A percentile compares a stretch with the other conserved stretches of the same genome.
Conservation (phyloP, 2,113 vertebrate genomes). For the Rhinoptilus africanus region DNA sequence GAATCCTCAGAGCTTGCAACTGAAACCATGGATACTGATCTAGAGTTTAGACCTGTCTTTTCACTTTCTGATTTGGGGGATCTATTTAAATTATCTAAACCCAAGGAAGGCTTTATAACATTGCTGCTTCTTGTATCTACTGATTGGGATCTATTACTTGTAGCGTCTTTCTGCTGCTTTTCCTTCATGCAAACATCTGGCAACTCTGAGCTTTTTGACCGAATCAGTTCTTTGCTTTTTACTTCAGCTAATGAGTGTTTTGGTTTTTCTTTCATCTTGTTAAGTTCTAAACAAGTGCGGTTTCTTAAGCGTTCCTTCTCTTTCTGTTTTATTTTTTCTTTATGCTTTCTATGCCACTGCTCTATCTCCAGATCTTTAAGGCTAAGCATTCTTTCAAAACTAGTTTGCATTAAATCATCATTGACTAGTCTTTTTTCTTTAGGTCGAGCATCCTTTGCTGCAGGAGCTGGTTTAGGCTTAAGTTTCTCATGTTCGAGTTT, state of each 20-base stretch:
- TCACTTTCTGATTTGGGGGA: slow-evolving; percentile 90
- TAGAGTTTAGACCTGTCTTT: slow-evolving; percentile 83
- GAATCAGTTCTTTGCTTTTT: slow-evolving; percentile 85
- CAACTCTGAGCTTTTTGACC: slow-evolving; percentile 91
- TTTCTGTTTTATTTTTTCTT: slow-evolving; percentile 99
- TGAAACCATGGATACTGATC: slow-evolving; percentile 90
- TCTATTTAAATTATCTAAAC: slow-evolving; percentile 82
- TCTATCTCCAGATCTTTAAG: slow-evolving; percentile 97
- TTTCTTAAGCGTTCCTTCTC: slow-evolving; percentile 92
- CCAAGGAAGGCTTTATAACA: slow-evolving; percentile 72
- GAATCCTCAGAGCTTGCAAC: slow-evolving; percentile 95
- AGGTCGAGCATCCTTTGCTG: slow-evolving; percentile 84
- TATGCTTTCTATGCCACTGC: slow-evolving; percentile 96
- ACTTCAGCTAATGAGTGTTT: slow-evolving; percentile 74
- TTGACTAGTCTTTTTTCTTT: slow-evolving; percentile 97
- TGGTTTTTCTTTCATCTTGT: slow-evolving; percentile 83
- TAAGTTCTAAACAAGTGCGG: slow-evolving; percentile 80
- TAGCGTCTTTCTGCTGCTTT: slow-evolving; percentile 81
- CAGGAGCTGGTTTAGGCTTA: slow-evolving; percentile 81
- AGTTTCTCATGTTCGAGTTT: slow-evolving; percentile 81
- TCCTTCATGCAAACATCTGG: slow-evolving; percentile 82
- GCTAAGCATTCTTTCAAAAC: slow-evolving; percentile 98
- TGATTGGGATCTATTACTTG: slow-evolving; percentile 82
- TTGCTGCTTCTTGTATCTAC: slow-evolving; percentile 82
- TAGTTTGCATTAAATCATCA: slow-evolving; percentile 98